Conservation (phyloP, 2,113 vertebrate species). For the Rhegmatorhina hoffmannsi region DNA sequence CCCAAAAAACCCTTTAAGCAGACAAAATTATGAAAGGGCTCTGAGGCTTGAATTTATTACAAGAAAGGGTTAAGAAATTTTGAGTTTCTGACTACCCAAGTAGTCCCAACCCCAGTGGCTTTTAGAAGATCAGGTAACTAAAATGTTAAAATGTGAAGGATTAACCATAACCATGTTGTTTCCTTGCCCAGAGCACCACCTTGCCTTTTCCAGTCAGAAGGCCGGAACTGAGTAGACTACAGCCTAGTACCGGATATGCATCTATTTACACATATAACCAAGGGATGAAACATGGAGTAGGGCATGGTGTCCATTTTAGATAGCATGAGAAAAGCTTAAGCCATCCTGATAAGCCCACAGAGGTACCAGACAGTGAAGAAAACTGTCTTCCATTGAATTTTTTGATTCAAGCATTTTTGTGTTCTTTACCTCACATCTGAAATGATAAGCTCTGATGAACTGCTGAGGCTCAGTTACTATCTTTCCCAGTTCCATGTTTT, state of each 20-base stretch:
- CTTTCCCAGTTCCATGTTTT: neutral
- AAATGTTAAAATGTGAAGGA: neutral
- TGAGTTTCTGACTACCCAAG: neutral
- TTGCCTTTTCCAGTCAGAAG: neutral
- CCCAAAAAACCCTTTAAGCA: neutral
- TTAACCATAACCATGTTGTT: neutral
- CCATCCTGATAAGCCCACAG: neutral
- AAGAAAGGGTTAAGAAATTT: neutral
- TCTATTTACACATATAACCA: neutral
- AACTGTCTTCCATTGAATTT: neutral
- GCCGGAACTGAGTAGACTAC: neutral
- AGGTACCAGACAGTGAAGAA: neutral
- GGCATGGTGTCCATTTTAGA: neutral
- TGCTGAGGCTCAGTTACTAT: neutral
- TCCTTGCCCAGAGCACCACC: neutral
- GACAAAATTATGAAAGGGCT: neutral
- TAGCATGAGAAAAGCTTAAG: neutral
- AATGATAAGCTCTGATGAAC: neutral
- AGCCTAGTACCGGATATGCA: neutral
- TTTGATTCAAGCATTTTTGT: neutral
- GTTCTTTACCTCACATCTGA: neutral
- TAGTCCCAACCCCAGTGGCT: neutral
- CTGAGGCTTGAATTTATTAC: neutral
- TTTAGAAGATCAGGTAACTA: fast-evolving
- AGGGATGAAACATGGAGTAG: neutral